Evolutionary conservation across 2,113 vertebrate genomes (phyloP).

Genomic region (Atrichornis clamosus): DNA sequence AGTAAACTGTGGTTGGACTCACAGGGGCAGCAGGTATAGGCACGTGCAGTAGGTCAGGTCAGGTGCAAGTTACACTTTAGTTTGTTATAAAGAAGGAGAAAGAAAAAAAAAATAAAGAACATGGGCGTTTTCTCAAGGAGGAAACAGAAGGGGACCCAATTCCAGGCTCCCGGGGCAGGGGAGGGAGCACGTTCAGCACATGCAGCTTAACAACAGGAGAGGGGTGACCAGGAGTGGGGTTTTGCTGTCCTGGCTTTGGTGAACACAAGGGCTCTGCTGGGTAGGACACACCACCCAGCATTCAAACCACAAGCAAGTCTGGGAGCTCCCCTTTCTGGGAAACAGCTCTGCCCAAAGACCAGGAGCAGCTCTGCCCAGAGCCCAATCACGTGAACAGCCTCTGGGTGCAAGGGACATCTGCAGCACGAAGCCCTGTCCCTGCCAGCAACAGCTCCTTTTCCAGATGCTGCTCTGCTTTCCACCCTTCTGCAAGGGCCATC

Average conservation of each 20-base stretch:
- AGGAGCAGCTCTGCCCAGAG: neutral
- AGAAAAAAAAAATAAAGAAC: conserved; percentile 37
- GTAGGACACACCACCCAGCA: neutral
- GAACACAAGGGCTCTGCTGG: neutral
- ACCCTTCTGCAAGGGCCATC: neutral
- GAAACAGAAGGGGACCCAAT: neutral
- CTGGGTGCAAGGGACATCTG: accelerated
- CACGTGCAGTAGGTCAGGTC: conserved; percentile 60
- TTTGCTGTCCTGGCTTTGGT: conserved; percentile 70
- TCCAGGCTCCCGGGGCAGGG: neutral
- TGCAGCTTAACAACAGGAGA: conserved; percentile 38
- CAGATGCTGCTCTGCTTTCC: neutral
- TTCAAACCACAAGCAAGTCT: neutral
- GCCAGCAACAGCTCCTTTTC: neutral
- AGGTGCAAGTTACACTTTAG: conserved; percentile 64
- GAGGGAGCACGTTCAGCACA: conserved; percentile 15
- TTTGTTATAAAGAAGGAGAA: conserved; percentile 62
- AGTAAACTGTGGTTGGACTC: conserved; percentile 62
- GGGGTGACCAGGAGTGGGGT: neutral
- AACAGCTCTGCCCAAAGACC: neutral
- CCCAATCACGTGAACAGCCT: accelerated
- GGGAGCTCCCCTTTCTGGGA: neutral
- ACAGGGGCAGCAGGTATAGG: conserved; percentile 62
- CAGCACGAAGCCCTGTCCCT: neutral
- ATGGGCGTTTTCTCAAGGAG: conserved; percentile 19